Base-by-base conservation (phyloP, 1,140 invertebrate genomes). In the Mycetomoellerius zeteki region DNA sequence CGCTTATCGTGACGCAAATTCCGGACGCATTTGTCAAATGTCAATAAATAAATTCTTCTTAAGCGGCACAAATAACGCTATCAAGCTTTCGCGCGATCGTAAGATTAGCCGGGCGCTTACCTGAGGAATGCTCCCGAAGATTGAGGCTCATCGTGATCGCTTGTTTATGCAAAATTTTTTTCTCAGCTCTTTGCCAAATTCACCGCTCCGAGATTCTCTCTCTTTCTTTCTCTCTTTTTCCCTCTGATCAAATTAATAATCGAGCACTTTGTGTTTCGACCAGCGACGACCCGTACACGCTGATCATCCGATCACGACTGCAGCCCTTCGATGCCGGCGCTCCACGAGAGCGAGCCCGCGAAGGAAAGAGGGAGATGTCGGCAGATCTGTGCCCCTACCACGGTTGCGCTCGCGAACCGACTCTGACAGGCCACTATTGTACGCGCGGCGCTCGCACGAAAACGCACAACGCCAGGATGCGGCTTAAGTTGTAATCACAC, bases 241-340 rank as follows among this genome's bases (percentile, higher is more conserved):
- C 16, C 50, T 27, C n/a, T 71, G 10, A 12, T 10, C 52, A 33
- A 52, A 69, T 60, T 56, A 24, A 24, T 24, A 58, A 81, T 77
- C 24, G 47, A 43, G 5, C 73, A 86, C 71, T 33, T 75, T 19
- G 43, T 67, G 86, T 80, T 37, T 37, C 88, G 76, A 33, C 21
- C 62, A 54, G n/a, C 62, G 5, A 21, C 80, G 85, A 90, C 14
- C 62, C 67, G 73, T 72, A 78, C 89, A 69, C 89, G 67, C 69
- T 73, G 89, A 90, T 89, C 88, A 89, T 85, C 65, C 58, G 89
- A 87, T 91, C 90, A 81, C 91, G 76, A 91, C 90, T 89, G 90
- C 88, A 87, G 87, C 80, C 80, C 84, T 89, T 90, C 78, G 47
- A 52, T 84, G 85, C 85, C 77, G 72, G 77, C 54, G 37, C 54